Base-by-base conservation (phyloP, 2,797 vertebrate species). In the Micrastur ruficollis region DNA sequence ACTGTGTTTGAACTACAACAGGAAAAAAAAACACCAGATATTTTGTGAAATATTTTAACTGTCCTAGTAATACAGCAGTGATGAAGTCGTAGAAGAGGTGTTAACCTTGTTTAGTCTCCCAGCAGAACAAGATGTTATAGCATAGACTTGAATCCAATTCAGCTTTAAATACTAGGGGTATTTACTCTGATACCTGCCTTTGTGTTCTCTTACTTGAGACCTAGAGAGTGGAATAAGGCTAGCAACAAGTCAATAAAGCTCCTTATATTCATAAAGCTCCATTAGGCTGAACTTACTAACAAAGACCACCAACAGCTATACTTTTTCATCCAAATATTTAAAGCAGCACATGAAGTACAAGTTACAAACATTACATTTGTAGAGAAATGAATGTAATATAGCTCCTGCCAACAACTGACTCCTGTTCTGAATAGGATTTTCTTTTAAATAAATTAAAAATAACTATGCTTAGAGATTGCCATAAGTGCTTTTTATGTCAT, bases 361-460 rank as follows among this genome's bases (percentile, higher is more conserved):
- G 67, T 65, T 91, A 68, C 38, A 76, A 95, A 92, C 58, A 53
- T 53, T 73, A 75, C 20, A n/a, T 65, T 89, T 93, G 63, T 36
- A 85, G 34, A 83, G 71, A 86, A 85, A 80, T 62, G 70, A 59
- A 82, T 63, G 46, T 50, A 50, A 53, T 8, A 65, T 4, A 94
- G 58, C 34, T 74, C 38, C 72, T 95, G 96, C 89, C 95, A 97
- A 58, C 38, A 86, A 36, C 63, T 83, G 71, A 78, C 49, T 95
- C 11, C 44, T 86, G 50, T 90, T 62, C 70, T 53, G 62, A 89
- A 75, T 4, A 89, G 38, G 27, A 65, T 81, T 95, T 89, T 92
- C 82, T 95, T 90, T 89, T 55, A 89, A 95, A 86, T 65, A 94
- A 76, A 95, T 92, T 91, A 93, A 73, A 96, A 95, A 73, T 81